Base-by-base conservation (phyloP, 2,888 invertebrate genomes). In the Rhingia campestris region DNA sequence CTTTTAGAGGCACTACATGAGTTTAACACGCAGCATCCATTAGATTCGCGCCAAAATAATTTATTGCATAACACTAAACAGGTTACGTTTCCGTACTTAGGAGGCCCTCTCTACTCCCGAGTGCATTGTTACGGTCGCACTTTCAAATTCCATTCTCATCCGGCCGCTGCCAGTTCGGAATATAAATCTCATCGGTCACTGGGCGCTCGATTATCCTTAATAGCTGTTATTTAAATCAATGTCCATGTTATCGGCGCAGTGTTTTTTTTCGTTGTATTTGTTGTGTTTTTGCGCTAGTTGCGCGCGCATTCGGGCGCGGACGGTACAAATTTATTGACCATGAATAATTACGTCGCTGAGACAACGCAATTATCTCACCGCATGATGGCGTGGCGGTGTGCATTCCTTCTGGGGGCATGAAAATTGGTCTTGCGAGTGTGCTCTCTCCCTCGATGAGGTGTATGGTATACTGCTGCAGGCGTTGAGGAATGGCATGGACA, bases 211-310 rank as follows among this genome's bases (percentile, higher is more conserved):
- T 87, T 87, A 87, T 82, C 86, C 86, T 88, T 90, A 89, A 89
- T 87, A 87, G 89, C 88, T 87, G 88, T 90, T 89, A 90, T 89
- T 89, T 89, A 90, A 89, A 89, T 89, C 90, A 90, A 90, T 89
- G 90, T 85, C 86, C 85, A 86, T 87, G 86, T 87, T 70, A 86
- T 79, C 45, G n/a, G 22, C 22, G 22, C 61, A 56, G 74, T 53
- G 53, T 73, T 70, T 12, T 49, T 47, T 43, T 69, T 70, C 30
- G 22, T 7, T 47, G n/a, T n/a, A n/a, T n/a, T n/a, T n/a, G 56
- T 35, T 22, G 9, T 9, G n/a, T 35, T 30, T 70, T 14, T 30
- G 30, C 14, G 35, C 32, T 58, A 32, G 56, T 12, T 22, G 47
- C 41, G 59, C 41, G 39, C 56, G 45, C 59, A 66, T 59, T 12